Conservation (phyloP, 1,140 invertebrate genomes). For the Andricus grossulariae region DNA sequence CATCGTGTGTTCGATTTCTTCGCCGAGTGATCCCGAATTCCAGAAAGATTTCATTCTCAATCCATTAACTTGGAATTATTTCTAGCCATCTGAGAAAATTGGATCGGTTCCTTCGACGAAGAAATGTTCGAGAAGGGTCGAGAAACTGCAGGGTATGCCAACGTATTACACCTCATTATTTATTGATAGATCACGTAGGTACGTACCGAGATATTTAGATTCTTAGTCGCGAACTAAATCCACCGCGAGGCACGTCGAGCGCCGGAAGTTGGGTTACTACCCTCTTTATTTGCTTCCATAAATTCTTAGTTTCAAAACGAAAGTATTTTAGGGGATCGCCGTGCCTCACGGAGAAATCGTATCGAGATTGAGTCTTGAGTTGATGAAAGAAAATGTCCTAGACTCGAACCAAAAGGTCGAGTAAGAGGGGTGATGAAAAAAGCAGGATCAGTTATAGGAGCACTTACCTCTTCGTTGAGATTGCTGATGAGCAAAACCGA, state of each 20-base stretch:
- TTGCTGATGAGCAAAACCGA: slow-evolving; percentile 93
- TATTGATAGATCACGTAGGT: slow-evolving; percentile 47
- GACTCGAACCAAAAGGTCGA: not conserved
- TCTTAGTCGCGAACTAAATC: slow-evolving; percentile 23
- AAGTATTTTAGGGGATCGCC: not conserved
- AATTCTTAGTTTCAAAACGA: not conserved
- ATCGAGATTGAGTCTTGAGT: not conserved
- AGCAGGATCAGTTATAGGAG: not conserved
- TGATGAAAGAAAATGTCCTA: not conserved
- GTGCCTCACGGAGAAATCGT: slow-evolving; percentile 6
- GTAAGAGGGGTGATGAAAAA: not conserved
- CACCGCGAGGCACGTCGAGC: slow-evolving; percentile 2
- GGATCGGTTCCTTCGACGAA: slow-evolving; percentile 45
- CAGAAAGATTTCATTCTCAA: slow-evolving; percentile 25
- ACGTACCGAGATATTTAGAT: slow-evolving; percentile 30
- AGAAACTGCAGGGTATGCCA: slow-evolving; percentile 65
- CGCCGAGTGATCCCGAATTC: slow-evolving; percentile 36
- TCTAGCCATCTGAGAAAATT: not conserved
- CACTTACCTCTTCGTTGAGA: slow-evolving; percentile 92
- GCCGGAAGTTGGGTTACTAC: not conserved
- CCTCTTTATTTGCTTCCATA: not conserved
- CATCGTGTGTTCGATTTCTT: slow-evolving; percentile 60
- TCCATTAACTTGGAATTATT: slow-evolving; percentile 23
- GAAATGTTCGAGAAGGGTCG: slow-evolving; percentile 52
- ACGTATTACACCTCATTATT: slow-evolving; percentile 68